Evolutionary conservation across 2,797 vertebrate species (phyloP).

Genomic region (Enoplosus armatus): DNA sequence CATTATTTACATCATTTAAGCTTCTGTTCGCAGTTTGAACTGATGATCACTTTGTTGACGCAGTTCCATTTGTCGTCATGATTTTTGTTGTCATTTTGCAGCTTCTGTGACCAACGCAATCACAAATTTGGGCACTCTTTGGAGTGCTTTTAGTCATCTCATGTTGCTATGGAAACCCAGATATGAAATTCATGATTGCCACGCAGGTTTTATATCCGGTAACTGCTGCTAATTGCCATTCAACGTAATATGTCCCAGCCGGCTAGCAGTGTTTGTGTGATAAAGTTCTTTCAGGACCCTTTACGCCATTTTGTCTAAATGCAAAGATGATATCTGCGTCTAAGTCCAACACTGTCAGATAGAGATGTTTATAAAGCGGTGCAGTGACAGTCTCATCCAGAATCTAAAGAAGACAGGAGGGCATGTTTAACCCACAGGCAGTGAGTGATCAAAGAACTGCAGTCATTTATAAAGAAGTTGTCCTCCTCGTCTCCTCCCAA

Average conservation of each 20-base stretch:
- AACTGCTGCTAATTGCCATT: background rate
- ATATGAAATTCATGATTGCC: background rate
- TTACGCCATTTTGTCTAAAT: background rate
- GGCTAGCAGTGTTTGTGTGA: background rate
- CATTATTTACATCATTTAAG: too few species aligned
- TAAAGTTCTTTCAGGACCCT: background rate
- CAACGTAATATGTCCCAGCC: background rate
- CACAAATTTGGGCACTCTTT: background rate
- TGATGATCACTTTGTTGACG: background rate
- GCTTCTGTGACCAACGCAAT: background rate
- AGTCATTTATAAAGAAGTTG: slow-evolving; percentile 18
- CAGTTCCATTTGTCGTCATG: background rate
- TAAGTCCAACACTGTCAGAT: background rate
- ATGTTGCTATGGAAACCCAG: background rate
- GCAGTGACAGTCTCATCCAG: slow-evolving; percentile 4
- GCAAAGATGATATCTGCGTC: background rate
- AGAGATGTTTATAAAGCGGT: background rate
- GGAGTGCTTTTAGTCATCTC: background rate
- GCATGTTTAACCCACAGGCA: slow-evolving; percentile 18
- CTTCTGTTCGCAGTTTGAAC: background rate
- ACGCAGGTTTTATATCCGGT: background rate
- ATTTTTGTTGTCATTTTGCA: background rate
- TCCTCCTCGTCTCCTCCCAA: slow-evolving; percentile 18
- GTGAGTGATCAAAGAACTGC: slow-evolving; percentile 29
- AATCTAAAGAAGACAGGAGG: background rate